Evolutionary conservation across 2,113 vertebrate species (phyloP).

Genomic region (Hemicordylus capensis): DNA sequence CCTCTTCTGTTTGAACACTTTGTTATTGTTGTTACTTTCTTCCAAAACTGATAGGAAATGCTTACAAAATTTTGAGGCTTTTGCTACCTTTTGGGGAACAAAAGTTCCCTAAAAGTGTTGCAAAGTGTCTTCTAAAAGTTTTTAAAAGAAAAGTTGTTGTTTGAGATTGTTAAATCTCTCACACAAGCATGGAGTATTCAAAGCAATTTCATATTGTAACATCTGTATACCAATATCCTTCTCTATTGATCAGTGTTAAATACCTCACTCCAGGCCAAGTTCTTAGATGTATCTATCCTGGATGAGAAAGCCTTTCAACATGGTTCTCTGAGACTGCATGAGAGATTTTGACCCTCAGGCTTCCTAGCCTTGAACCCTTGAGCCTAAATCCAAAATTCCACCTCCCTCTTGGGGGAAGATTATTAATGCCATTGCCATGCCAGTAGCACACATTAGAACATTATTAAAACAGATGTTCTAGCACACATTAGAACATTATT

Average conservation of each 20-base stretch:
- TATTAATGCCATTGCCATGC: background rate
- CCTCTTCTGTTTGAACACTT: background rate
- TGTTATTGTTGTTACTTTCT: too few species aligned
- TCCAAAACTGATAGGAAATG: background rate
- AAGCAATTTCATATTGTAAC: background rate
- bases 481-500: background rate
- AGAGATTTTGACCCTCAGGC: background rate
- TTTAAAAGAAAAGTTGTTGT: background rate
- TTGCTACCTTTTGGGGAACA: background rate
- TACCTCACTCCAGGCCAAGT: background rate
- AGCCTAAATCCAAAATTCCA: background rate
- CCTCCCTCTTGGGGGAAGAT: background rate
- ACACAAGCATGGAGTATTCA: background rate
- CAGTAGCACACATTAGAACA: background rate
- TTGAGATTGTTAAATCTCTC: background rate
- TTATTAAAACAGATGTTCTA: constrained; percentile 4
- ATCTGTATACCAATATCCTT: background rate
- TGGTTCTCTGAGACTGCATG: background rate
- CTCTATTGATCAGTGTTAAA: background rate
- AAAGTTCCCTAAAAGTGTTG: too few species aligned
- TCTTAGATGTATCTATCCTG: background rate
- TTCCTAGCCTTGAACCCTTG: background rate
- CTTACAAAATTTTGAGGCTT: background rate
- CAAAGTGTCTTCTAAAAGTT: too few species aligned
- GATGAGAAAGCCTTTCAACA: background rate